These are phyloP conservation scores for Argyrosomus regius DNA, from an alignment of 2,797 vertebrate genomes.

Conservation along the genomic window DNA sequence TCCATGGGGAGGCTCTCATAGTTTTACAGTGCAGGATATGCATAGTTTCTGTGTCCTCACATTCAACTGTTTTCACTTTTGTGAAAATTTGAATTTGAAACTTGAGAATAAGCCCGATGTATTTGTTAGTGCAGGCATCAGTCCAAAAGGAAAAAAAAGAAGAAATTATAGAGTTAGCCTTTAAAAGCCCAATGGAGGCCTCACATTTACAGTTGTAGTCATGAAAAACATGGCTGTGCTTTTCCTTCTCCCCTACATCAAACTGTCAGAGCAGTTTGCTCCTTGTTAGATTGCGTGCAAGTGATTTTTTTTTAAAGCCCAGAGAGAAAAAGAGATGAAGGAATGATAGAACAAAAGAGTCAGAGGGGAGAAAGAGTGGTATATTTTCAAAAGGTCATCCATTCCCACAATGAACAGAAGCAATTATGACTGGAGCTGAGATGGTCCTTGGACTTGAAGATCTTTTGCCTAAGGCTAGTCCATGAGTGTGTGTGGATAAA, in stretches of 20 bases:
- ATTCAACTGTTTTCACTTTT: background rate
- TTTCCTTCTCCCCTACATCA: background rate
- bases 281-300: slow-evolving; percentile 29
- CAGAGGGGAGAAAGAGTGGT: slow-evolving; percentile 21
- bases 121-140: background rate
- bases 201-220: background rate
- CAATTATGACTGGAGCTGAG: slow-evolving; percentile 61
- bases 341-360: slow-evolving; percentile 21
- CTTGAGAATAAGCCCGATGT: background rate
- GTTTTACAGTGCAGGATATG: slow-evolving; percentile 1
- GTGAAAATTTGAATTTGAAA: background rate
- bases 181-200: background rate
- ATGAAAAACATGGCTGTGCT: background rate
- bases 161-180: slow-evolving; percentile 12
- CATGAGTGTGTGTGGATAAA: slow-evolving; percentile 6
- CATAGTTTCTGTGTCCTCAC: background rate
- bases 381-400: slow-evolving; percentile 57
- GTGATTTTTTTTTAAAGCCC: slow-evolving; percentile 16
- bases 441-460: slow-evolving; percentile 62
- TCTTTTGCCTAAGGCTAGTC: slow-evolving; percentile 38
- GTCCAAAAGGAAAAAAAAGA: background rate
- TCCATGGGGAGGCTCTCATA: background rate
- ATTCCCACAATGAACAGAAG: slow-evolving; percentile 64
- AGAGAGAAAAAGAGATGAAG: slow-evolving; percentile 14
- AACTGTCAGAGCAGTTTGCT: slow-evolving; percentile 27